Percentiles rank a stretch among this genome's conserved stretches.
Conservation (phyloP, 1,140 invertebrate species). For the Drosophila bipectinata region DNA sequence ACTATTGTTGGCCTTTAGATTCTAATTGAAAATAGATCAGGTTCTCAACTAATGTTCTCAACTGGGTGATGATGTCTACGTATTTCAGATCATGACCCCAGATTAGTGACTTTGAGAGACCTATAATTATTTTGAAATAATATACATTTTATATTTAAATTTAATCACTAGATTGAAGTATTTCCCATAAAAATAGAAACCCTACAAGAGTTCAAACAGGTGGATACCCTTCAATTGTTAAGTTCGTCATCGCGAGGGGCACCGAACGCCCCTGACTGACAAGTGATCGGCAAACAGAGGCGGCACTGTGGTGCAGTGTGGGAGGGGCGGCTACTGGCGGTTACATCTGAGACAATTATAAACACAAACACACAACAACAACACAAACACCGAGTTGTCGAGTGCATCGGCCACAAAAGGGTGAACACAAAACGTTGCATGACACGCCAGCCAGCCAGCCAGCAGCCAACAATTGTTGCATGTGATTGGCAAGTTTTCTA, state of each 20-base stretch:
- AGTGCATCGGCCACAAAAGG: slow-evolving; percentile 44
- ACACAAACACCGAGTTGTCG: slow-evolving; percentile 13
- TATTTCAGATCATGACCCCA: neutral
- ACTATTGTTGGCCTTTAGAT: too few species aligned
- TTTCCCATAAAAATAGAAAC: neutral
- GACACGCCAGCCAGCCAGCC: slow-evolving; percentile 48
- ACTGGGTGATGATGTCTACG: neutral
- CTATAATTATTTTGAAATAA: neutral
- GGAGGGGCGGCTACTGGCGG: neutral
- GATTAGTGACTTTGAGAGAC: neutral
- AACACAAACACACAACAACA: slow-evolving; percentile 53
- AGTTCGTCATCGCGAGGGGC: slow-evolving; percentile 37
- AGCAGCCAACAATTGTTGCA: slow-evolving; percentile 53
- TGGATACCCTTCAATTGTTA: neutral
- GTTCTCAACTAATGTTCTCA: neutral
- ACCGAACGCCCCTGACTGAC: slow-evolving; percentile 74
- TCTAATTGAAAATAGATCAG: neutral
- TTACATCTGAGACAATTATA: slow-evolving; percentile 63
- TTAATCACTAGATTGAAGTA: neutral
- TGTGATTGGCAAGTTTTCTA: slow-evolving; percentile 63
- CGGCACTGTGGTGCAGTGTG: neutral
- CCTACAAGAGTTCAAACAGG: neutral
- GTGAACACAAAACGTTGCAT: slow-evolving; percentile 65
- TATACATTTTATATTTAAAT: neutral
- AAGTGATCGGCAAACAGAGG: slow-evolving; percentile 33